Evolutionary conservation across 1,140 invertebrate species (phyloP), one percentile per base, ranked within the genome.

Genomic region (Drosophila sturtevanti): DNA sequence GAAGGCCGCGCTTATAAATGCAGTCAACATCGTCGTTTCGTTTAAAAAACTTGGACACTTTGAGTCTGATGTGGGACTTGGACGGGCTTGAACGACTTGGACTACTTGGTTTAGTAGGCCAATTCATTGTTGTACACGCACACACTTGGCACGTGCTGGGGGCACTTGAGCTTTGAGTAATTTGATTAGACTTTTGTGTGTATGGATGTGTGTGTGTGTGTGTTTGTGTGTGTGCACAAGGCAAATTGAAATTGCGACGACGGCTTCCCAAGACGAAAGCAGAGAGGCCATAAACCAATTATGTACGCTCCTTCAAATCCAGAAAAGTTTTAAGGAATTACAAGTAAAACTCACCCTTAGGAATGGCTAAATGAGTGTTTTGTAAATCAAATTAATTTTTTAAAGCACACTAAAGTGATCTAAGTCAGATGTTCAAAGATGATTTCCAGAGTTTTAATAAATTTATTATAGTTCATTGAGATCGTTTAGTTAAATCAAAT

Each of bases 221-320:
- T 18, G 54, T 62, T 61, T 61, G 38, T 22, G 60, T 14, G 71
- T 81, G 41, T 44, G 41, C 60, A 55, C 63, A 65, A 77, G 35
- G 61, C 37, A 71, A 85, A 85, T 85, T 85, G 81, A 87, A 85
- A 85, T 81, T 61, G 38, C 58, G 38, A 56, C 54, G 14, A 70
- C 81, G 78, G 38, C 78, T 75, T 65, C 61, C 64, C 78, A 31
- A 63, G 38, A 56, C 58, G 67, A 61, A 6, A 72, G 55, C 61
- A 81, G 82, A 82, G 87, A 77, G 70, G 82, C 75, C 79, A 70
- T 87, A 86, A 87, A 82, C 68, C 79, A 87, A 86, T 86, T 87
- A 87, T 82, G 73, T 56, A 82, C 62, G 38, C 54, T 56, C 54
- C 54, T 56, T 31, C n/a, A 34, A 56, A 56, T 56, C 58, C 63